Conservation (phyloP, 2,113 vertebrate species). For the human (Homo sapiens) region DNA sequence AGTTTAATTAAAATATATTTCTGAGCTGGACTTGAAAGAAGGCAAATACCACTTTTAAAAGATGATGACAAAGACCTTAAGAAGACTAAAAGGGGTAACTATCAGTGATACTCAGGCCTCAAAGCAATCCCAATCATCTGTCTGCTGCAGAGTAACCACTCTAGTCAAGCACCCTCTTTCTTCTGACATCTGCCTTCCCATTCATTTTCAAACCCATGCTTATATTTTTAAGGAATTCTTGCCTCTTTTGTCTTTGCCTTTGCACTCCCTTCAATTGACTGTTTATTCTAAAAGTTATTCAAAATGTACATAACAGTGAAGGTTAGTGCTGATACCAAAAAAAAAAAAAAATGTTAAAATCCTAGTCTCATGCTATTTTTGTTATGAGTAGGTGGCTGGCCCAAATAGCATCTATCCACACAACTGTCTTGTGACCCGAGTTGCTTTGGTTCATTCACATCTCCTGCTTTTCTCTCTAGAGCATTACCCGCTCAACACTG, state of each 20-base stretch:
- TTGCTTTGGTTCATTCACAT: constrained; percentile 19
- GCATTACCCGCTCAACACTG: constrained; percentile 32
- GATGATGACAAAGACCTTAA: background rate
- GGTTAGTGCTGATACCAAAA: background rate
- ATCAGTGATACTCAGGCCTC: background rate
- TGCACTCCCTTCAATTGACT: background rate
- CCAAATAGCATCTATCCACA: background rate
- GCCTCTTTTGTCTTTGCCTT: background rate
- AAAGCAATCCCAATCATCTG: background rate
- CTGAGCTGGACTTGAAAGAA: constrained; percentile 33
- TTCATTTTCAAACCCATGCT: background rate
- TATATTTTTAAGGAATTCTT: background rate
- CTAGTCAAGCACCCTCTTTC: background rate
- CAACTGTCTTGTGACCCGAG: background rate
- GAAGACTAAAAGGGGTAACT: background rate
- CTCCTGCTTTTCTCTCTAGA: constrained; percentile 15
- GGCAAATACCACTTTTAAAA: constrained; percentile 40
- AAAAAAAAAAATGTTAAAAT: background rate
- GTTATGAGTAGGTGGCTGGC: background rate
- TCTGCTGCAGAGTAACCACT: background rate
- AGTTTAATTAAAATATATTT: constrained; percentile 12
- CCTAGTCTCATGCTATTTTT: background rate
- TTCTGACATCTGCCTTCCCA: background rate
- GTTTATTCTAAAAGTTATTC: background rate
- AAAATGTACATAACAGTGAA: background rate